Evolutionary conservation across 2,888 invertebrate genomes (phyloP), one percentile per base, ranked within the genome.

Genomic region (Anodontia alba): DNA sequence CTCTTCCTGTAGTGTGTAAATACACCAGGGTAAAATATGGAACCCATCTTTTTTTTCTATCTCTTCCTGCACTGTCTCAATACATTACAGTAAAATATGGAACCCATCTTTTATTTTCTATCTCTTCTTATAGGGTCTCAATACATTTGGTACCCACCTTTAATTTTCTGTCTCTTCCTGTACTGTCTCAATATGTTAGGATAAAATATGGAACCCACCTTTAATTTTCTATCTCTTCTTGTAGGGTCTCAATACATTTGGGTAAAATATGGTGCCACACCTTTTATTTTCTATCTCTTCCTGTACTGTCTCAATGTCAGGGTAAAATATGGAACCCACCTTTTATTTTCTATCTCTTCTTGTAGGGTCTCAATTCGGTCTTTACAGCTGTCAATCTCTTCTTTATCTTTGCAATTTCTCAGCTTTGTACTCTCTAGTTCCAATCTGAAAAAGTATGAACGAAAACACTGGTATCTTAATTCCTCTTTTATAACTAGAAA

Each of bases 351-450:
- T 0, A 91, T 83, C 31, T 88, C 86, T 20, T 81, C 33, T 23
- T 89, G 87, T n/a, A 90, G 76, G 2, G 73, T 75, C 2, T 76
- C 74, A 8, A 91, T 86, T 38, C 80, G 84, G 12, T 67, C 66
- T 26, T 80, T 75, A 62, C 73, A 62, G n/a, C 26, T 73, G 0
- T 81, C 71, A 36, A 84, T 81, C 54, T 86, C 81, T 26, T 87
- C 79, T 2, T 76, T 76, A 26, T 75, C 74, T 51, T 81, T 81
- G 73, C 81, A 81, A n/a, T 75, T 43, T 43, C 31, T n/a, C 51
- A 85, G 49, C 46, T 88, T 88, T 36, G 80, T 80, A 70, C 76
- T 82, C 70, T 88, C 89, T 12, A 89, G 12, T 46, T 89, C 88
- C 17, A 81, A 73, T 49, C 88, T 87, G 69, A n/a, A 76, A 73